Evolutionary conservation across 2,888 invertebrate genomes (phyloP), one percentile per base, ranked within the genome.

Genomic region (Caenorhabditis afra): DNA sequence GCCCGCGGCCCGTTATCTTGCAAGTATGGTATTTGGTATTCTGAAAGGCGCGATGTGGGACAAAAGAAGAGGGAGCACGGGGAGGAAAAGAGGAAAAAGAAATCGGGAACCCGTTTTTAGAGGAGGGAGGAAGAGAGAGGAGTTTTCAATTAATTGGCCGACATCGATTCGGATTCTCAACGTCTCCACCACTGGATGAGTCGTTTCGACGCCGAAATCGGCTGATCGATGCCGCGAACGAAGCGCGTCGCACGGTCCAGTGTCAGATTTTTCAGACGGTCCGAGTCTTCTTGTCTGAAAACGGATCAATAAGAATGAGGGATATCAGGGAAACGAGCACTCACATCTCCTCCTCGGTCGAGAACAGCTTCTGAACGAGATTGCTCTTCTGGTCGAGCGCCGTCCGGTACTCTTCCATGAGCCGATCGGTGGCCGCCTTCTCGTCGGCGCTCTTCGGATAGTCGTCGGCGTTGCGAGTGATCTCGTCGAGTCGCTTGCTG

Each of bases 391-490:
- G 50, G 37, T 86, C 80, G 41, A 87, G 79, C 10, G 84, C 81
- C 18, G 62, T 77, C 50, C 81, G 64, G 47, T 85, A 85, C 50
- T 84, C 68, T 29, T 78, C 75, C 83, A 87, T 86, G 44, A 87
- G 55, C 23, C 74, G 59, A 64, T 88, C 85, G 45, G 81, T 87
- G 47, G 74, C 73, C 20, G 70, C 49, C 62, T 87, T 88, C 44
- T 88, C 87, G 35, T 85, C 84, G 37, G 81, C 81, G 0, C 84
- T 76, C 64, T 81, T 82, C 65, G 59, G 68, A 62, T 73, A 82
- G 47, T 79, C 84, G 47, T 70, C 77, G 7, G 61, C 39, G 20
- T 64, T 66, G 16, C 64, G 70, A 7, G 81, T 81, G 11, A 81
- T 57, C 18, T 81, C 74, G 35, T 81, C 77, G 49, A 84, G 58